Percentiles rank a stretch among this genome's conserved stretches.
These are phyloP conservation scores for Halocaridina rubra DNA, from an alignment of 2,888 invertebrate genomes.

Conservation along the genomic window DNA sequence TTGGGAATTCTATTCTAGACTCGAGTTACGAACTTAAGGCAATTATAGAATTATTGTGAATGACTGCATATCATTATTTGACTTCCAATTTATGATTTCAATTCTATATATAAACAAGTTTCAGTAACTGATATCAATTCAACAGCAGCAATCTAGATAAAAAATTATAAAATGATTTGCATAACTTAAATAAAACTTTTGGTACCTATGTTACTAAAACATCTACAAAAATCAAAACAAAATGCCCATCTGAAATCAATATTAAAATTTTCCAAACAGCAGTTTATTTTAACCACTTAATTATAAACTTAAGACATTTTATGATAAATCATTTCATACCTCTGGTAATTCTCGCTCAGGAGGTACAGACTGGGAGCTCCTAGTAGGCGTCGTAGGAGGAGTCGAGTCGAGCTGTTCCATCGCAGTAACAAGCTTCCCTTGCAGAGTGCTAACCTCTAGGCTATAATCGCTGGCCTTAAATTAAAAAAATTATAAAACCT, in stretches of 20 bases:
- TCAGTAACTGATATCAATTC: neutral
- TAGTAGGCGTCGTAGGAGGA: constrained; percentile 50
- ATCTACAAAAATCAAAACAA: neutral
- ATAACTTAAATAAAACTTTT: too few species aligned
- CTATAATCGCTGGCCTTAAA: constrained; percentile 58
- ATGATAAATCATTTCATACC: constrained; percentile 9
- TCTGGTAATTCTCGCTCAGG: constrained; percentile 55
- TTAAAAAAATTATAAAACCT: too few species aligned
- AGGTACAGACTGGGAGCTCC: constrained; percentile 33
- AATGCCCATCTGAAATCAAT: too few species aligned
- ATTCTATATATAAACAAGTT: too few species aligned
- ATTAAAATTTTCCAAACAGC: too few species aligned
- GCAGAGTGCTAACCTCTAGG: constrained; percentile 57
- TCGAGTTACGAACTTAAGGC: too few species aligned
- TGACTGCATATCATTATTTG: too few species aligned
- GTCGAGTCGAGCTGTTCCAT: constrained; percentile 55
- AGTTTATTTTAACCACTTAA: too few species aligned
- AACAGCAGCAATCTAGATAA: neutral
- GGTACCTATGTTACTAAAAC: neutral
- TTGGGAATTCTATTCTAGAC: too few species aligned
- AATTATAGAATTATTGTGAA: too few species aligned
- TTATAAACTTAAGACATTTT: too few species aligned
- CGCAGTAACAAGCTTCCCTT: constrained; percentile 56
- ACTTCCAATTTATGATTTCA: too few species aligned
- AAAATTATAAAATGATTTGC: neutral